These are phyloP conservation scores for Masticophis lateralis DNA, from an alignment of 2,797 vertebrate genomes.

Conservation along the genomic window DNA sequence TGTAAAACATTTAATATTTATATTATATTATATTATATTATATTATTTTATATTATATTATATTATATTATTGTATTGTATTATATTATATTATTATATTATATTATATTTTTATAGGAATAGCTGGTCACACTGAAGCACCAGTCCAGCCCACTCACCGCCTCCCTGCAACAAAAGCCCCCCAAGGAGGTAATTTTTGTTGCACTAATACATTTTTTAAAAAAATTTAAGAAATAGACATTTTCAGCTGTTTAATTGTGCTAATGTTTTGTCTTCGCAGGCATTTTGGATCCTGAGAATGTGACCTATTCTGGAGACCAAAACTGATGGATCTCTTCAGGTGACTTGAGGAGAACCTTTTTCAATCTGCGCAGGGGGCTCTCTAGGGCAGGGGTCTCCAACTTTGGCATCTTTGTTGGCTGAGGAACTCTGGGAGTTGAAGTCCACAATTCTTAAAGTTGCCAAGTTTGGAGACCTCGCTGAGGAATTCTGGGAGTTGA, in stretches of 20 bases:
- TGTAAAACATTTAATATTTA: neutral
- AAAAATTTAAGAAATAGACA: too few species aligned
- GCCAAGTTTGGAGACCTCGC: too few species aligned
- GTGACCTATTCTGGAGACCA: neutral
- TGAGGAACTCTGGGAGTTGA: too few species aligned
- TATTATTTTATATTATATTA: too few species aligned
- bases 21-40: too few species aligned
- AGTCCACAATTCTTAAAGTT: too few species aligned
- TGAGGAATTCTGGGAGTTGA: too few species aligned
- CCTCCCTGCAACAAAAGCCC: neutral
- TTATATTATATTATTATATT: too few species aligned
- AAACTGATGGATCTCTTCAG: neutral
- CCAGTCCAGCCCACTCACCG: neutral
- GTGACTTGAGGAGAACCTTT: neutral
- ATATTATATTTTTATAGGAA: neutral
- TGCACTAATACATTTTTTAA: neutral
- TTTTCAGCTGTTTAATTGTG: neutral
- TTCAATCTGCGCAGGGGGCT: neutral
- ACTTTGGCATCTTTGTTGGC: too few species aligned
- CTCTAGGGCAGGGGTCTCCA: neutral
- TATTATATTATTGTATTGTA: too few species aligned
- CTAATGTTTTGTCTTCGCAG: slow-evolving; percentile 1
- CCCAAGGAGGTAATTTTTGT: neutral
- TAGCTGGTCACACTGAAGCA: neutral
- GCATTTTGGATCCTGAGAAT: neutral